These are phyloP conservation scores for Lytechinus variegatus DNA, from an alignment of 35 echinoderm and acorn worm genomes.

Conservation along the genomic window DNA sequence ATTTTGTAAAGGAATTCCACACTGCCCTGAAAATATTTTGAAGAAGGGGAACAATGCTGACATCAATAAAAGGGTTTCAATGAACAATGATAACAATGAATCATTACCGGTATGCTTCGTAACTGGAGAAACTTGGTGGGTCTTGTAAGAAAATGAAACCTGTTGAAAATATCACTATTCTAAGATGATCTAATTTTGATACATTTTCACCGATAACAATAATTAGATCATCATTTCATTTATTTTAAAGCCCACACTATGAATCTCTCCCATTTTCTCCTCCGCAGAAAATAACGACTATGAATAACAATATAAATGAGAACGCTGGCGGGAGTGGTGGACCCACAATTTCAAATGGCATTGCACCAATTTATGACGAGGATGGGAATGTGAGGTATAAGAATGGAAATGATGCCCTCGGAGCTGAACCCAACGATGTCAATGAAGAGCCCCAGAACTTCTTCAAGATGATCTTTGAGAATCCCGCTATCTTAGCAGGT, in stretches of 20 bases:
- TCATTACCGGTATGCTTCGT: no score
- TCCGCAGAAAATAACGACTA: background rate
- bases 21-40: no score
- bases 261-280: background rate
- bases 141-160: no score
- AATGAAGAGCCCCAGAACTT: constrained; percentile 54
- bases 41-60: no score
- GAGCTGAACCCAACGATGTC: background rate
- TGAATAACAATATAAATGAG: background rate
- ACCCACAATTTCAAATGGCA: background rate
- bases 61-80: no score
- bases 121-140: no score
- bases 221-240: background rate
- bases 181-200: no score
- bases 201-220: no score
- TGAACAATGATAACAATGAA: no score
- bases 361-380: background rate
- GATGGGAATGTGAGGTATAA: background rate
- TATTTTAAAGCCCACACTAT: background rate
- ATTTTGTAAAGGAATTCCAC: no score
- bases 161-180: no score
- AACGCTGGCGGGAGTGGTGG: background rate
- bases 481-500: constrained; percentile 60
- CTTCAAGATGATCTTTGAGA: constrained; percentile 51
- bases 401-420: background rate